Base-by-base conservation (phyloP, 2,888 invertebrate genomes). In the Acholoe squamosa region DNA sequence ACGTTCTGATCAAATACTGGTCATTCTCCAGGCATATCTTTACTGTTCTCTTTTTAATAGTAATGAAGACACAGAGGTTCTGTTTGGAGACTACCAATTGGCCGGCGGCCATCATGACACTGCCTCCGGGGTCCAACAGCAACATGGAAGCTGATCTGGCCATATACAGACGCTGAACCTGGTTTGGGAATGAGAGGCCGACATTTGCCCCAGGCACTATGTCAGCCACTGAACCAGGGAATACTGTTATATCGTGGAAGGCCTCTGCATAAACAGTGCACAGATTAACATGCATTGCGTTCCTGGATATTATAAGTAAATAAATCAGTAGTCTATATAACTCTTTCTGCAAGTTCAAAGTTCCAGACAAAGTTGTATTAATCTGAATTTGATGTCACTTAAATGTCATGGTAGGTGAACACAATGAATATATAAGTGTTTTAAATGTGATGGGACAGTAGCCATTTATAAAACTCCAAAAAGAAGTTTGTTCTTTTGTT, bases 131-230 rank as follows among this genome's bases (percentile, higher is more conserved):
- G 14, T 19, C 76, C 31, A 76, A 76, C 76, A 76, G 76, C 25
- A 76, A 25, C 76, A 31, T 76, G 76, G 28, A 76, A 76, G 25
- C 28, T 28, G 76, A 76, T 76, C 25, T 76, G 76, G 25, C 76
- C 31, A 76, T 14, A 16, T 7, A 28, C 25, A 76, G 1, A 76
- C 61, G 61, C 61, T 61, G 61, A 61, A 61, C 19, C n/a, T 61
- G 19, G 61, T n/a, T n/a, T 61, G n/a, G 61, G 61, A 61, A 61
- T n/a, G 22, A 61, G 61, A 1, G 3, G 61, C 5, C 22, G 61
- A 61, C 61, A 43, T 43, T 43, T 43, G 43, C 43, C 43, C 43
- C 43, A 43, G 43, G 43, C 43, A 43, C 43, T 7, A 43, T 43
- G 43, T 43, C 43, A 43, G 43, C 43, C 43, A n/a, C 12, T 7